Percentiles rank a stretch among this genome's conserved stretches.
Conservation (phyloP, 2,888 invertebrate genomes). For the Diloba caeruleocephala region DNA sequence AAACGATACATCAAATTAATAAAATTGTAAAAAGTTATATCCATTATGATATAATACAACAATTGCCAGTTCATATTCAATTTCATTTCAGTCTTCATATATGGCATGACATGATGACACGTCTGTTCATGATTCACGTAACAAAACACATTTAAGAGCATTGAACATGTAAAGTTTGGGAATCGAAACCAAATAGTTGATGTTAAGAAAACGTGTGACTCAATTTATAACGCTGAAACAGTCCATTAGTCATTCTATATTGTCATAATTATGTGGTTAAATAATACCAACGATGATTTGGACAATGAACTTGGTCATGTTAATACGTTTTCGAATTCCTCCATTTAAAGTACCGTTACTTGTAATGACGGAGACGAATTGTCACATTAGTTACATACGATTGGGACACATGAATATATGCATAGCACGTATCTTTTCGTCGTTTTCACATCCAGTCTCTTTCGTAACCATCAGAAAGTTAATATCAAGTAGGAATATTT, state of each 20-base stretch:
- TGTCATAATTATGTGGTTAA: constrained; percentile 17
- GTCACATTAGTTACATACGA: constrained; percentile 15
- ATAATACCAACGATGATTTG: constrained; percentile 8
- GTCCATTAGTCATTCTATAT: constrained; percentile 1
- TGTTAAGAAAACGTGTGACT: constrained; percentile 29
- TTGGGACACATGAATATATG: constrained; percentile 10
- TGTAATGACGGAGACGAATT: constrained; percentile 25
- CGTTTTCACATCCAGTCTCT: constrained; percentile 6
- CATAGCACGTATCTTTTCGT: constrained; percentile 14
- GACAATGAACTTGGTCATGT: constrained; percentile 21
- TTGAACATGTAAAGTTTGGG: constrained; percentile 31
- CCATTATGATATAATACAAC: background rate
- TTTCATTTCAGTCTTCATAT: constrained; percentile 22
- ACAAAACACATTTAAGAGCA: constrained; percentile 20
- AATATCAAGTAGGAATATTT: no score
- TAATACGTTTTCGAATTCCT: constrained; percentile 12
- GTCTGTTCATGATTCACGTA: constrained; percentile 4
- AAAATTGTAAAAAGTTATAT: background rate
- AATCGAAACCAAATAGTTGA: constrained; percentile 34
- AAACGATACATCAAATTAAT: constrained; percentile 2
- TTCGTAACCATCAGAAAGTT: background rate
- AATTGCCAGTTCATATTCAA: constrained; percentile 1
- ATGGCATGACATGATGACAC: no score
- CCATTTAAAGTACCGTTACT: constrained; percentile 16
- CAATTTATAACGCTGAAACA: constrained; percentile 23